Base-by-base conservation (phyloP, 1,140 invertebrate species). In the Alviniconcha marisindica region DNA sequence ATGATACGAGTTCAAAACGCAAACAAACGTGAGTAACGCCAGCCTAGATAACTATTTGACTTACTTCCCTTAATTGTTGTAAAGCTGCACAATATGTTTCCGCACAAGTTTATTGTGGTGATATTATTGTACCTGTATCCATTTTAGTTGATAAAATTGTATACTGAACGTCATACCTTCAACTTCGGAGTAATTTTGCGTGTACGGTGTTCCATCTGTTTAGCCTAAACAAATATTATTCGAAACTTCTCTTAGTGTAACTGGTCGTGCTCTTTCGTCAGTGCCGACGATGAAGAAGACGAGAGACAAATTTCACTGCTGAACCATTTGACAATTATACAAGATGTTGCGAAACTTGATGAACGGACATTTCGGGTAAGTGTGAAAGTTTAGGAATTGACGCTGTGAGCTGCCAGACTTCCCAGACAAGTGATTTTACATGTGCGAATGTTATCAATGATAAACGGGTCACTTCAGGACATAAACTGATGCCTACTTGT, bases 291-390 rank as follows among this genome's bases (percentile, higher is more conserved):
- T n/a, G 77, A 51, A 78, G 48, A 51, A n/a, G 21, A 40, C 51
- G 48, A 63, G 28, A 10, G 48, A 56, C n/a, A 78, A 60, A 40
- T 10, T 51, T 24, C 14, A 78, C 31, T 33, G 56, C 54, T 78
- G 56, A 78, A n/a, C 33, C 54, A 1, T 48, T n/a, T 2, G 56
- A 38, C 21, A 60, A 2, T 33, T 31, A 18, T n/a, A 33, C 28
- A 78, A 42, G 54, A 80, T 80, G 78, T 18, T 80, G 21, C 33
- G 40, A 44, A 80, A 36, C 28, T 31, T 80, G 33, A 66, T 66
- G 60, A 80, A 80, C 40, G 78, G 78, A 2, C 78, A 63, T 42
- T 69, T 66, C 38, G 78, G 78, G 78, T 80, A 66, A 66, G 56
- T 63, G 54, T 18, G 15, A 18, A 24, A 12, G 54, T 63, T 78